Percentiles rank a stretch among this genome's conserved stretches.
Conservation (phyloP, 2,888 invertebrate species). For the Malachius bipustulatus region DNA sequence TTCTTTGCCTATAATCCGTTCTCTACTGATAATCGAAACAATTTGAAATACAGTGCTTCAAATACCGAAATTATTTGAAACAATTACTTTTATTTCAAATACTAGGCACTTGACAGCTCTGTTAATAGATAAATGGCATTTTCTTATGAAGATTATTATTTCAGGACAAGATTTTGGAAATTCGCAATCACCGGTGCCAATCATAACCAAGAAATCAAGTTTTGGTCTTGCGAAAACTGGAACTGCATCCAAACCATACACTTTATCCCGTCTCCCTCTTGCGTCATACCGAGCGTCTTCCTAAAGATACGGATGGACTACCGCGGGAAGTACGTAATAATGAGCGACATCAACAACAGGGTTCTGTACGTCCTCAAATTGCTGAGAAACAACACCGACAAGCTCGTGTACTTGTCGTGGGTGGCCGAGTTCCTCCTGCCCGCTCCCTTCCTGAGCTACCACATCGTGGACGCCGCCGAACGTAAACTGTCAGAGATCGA, state of each 20-base stretch:
- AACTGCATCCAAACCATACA: slow-evolving; percentile 78
- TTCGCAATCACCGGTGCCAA: slow-evolving; percentile 86
- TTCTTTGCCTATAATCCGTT: too few species aligned
- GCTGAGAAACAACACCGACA: slow-evolving; percentile 48
- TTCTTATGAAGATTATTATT: slow-evolving; percentile 39
- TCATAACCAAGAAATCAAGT: slow-evolving; percentile 79
- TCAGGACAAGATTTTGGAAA: slow-evolving; percentile 91
- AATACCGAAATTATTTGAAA: too few species aligned
- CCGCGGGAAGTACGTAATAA: slow-evolving; percentile 71
- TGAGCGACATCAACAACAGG: slow-evolving; percentile 78
- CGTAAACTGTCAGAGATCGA: slow-evolving; percentile 38
- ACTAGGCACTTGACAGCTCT: too few species aligned
- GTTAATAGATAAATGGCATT: too few species aligned
- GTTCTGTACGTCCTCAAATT: slow-evolving; percentile 74
- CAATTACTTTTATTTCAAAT: too few species aligned
- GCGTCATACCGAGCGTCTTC: slow-evolving; percentile 36
- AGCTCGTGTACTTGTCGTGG: slow-evolving; percentile 54
- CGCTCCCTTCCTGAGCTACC: slow-evolving; percentile 79
- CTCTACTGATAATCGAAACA: too few species aligned
- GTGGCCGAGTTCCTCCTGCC: slow-evolving; percentile 81
- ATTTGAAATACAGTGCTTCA: too few species aligned
- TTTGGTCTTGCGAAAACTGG: slow-evolving; percentile 95
- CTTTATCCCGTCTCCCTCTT: slow-evolving; percentile 45
- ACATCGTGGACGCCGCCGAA: slow-evolving; percentile 66
- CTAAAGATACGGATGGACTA: slow-evolving; percentile 74